A percentile compares a stretch with the other conserved stretches of the same genome.
Conservation (phyloP, 1,140 invertebrate species). For the Drosophila simulans region DNA sequence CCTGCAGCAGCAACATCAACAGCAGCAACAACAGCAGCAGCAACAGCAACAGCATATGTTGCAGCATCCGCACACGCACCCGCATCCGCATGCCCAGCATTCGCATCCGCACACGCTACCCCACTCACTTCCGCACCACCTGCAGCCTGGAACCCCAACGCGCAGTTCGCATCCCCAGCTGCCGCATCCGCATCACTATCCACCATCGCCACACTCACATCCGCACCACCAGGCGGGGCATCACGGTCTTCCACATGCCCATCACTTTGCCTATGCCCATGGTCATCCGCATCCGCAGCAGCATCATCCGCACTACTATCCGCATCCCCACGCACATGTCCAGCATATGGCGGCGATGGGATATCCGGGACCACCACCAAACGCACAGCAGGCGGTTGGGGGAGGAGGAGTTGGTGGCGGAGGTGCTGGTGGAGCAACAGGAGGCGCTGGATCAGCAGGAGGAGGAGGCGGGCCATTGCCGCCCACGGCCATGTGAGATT, state of each 20-base stretch:
- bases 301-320: slow-evolving; percentile 52
- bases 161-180: slow-evolving; percentile 46
- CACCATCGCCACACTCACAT: slow-evolving; percentile 31
- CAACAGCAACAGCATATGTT: slow-evolving; percentile 46
- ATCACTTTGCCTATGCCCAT: slow-evolving; percentile 51
- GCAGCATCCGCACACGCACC: slow-evolving; percentile 47
- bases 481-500: slow-evolving; percentile 66
- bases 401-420: slow-evolving; percentile 28
- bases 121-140: slow-evolving; percentile 59
- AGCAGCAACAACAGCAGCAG: slow-evolving; percentile 50
- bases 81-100: slow-evolving; percentile 44
- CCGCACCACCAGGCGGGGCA: slow-evolving; percentile 38
- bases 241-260: slow-evolving; percentile 56
- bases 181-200: slow-evolving; percentile 47
- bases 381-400: slow-evolving; percentile 30
- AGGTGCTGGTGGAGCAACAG: slow-evolving; percentile 24
- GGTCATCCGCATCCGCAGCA: slow-evolving; percentile 45
- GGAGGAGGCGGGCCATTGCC: slow-evolving; percentile 11
- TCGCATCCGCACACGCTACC: slow-evolving; percentile 50
- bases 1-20: slow-evolving; percentile 40
- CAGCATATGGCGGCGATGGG: slow-evolving; percentile 70
- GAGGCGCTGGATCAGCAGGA: slow-evolving; percentile 34
- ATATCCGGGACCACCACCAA: slow-evolving; percentile 56
- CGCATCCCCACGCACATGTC: slow-evolving; percentile 45
- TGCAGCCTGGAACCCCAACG: slow-evolving; percentile 53